Percentiles rank a stretch among this genome's conserved stretches.
Conservation (phyloP, 2,888 invertebrate genomes). For the Amaurobius ferox region DNA sequence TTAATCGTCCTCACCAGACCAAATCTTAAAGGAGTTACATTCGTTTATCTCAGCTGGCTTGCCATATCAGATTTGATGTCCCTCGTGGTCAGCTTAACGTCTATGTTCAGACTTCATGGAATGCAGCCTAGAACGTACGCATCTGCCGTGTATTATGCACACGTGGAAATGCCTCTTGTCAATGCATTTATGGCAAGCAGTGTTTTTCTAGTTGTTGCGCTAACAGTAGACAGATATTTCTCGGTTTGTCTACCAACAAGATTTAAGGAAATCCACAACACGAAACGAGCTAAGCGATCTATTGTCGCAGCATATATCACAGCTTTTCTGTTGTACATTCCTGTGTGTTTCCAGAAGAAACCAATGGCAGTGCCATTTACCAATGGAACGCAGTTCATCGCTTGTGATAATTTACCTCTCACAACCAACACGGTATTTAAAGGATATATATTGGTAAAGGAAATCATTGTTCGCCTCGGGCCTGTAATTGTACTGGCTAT, state of each 20-base stretch:
- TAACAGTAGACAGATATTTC: constrained; percentile 80
- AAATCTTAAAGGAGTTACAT: constrained; percentile 79
- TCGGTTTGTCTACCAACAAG: constrained; percentile 79
- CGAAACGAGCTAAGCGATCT: constrained; percentile 77
- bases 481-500: constrained; percentile 79
- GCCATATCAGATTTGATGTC: constrained; percentile 79
- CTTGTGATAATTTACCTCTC: constrained; percentile 75
- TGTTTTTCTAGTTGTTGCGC: constrained; percentile 80
- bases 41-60: constrained; percentile 79
- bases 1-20: constrained; percentile 79
- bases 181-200: constrained; percentile 80
- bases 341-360: constrained; percentile 78
- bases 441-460: constrained; percentile 78
- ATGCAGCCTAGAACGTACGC: constrained; percentile 75
- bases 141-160: constrained; percentile 78
- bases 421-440: constrained; percentile 76
- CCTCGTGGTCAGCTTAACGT: constrained; percentile 79
- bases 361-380: constrained; percentile 7
- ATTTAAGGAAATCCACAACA: constrained; percentile 77
- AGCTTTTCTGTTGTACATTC: constrained; percentile 78
- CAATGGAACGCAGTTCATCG: constrained; percentile 73
- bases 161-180: constrained; percentile 79
- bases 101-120: constrained; percentile 77
- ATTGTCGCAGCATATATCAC: constrained; percentile 77
- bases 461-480: constrained; percentile 78